Percentiles rank a stretch among this genome's conserved stretches.
Evolutionary conservation across 2,888 invertebrate genomes (phyloP).

Genomic region (Chrysolina haemoptera): DNA sequence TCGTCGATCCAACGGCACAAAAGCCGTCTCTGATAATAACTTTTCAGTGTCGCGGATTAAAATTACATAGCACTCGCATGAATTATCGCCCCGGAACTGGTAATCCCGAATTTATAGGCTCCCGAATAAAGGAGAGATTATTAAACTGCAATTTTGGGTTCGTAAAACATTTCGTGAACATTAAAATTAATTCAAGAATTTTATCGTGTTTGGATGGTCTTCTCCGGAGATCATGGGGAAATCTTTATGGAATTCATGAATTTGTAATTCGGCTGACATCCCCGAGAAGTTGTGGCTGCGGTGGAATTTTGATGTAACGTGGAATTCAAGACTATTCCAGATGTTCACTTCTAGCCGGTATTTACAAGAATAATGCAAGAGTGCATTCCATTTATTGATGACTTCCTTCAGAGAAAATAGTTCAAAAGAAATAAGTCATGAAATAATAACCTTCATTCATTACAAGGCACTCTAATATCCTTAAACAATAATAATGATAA

Average conservation of each 20-base stretch:
- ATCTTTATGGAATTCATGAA: slow-evolving; percentile 12
- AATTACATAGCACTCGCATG: slow-evolving; percentile 51
- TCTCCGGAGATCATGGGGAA: background rate
- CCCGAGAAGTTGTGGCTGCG: background rate
- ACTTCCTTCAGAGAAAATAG: no score
- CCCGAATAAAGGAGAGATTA: slow-evolving; percentile 47
- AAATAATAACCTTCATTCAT: no score
- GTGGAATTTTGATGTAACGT: background rate
- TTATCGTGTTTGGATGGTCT: slow-evolving; percentile 29
- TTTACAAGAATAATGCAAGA: background rate
- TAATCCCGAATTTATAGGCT: slow-evolving; percentile 47
- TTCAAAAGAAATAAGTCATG: no score
- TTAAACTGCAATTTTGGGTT: slow-evolving; percentile 49
- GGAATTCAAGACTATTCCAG: background rate
- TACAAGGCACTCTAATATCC: no score
- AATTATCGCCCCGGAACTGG: slow-evolving; percentile 47
- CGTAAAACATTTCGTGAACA: slow-evolving; percentile 46
- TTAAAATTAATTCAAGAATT: slow-evolving; percentile 44
- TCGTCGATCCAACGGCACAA: slow-evolving; percentile 44
- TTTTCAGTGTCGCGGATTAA: slow-evolving; percentile 49
- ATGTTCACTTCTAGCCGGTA: background rate
- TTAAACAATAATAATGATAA: no score
- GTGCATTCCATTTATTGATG: background rate
- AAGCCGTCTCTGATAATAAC: slow-evolving; percentile 48
- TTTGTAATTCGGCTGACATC: background rate